phyloP scores from a whole-genome alignment of 2,113 vertebrate species.

The Plectropomus leopardus region DNA sequence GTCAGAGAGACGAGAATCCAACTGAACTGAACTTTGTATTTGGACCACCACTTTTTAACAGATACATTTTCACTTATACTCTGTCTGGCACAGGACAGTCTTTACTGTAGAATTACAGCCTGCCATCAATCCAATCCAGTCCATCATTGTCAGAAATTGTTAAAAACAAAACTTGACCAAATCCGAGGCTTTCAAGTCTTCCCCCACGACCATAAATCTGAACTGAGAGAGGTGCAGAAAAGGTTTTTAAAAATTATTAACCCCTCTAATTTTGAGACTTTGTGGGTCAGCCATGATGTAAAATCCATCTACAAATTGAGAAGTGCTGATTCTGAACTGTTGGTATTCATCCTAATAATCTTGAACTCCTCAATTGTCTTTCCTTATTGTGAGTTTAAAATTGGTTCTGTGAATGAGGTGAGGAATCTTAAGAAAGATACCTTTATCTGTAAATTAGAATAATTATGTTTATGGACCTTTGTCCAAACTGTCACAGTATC shows the following conservation, averaged over 20 bases:
- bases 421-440: not conserved
- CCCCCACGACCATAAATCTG: not conserved
- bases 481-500: too few relatives aligned
- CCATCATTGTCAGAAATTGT: not conserved
- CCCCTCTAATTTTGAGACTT: not conserved
- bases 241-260: not conserved
- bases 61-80: not conserved
- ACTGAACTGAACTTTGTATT: constrained; percentile 36
- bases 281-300: not conserved
- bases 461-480: too few relatives aligned
- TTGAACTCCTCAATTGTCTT: not conserved
- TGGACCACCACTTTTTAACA: constrained; percentile 50
- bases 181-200: not conserved
- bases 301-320: constrained; percentile 3
- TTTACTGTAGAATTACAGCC: constrained; percentile 1
- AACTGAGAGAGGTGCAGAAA: not conserved
- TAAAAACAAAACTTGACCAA: not conserved
- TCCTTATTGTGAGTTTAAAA: constrained; percentile 10
- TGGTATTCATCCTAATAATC: not conserved
- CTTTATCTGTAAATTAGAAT: too few relatives aligned
- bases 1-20: constrained; percentile 21
- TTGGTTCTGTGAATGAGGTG: not conserved
- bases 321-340: not conserved
- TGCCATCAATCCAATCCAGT: constrained; percentile 1
- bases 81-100: not conserved